Base-by-base conservation (phyloP, 1,140 invertebrate species). In the Cydia pomonella region DNA sequence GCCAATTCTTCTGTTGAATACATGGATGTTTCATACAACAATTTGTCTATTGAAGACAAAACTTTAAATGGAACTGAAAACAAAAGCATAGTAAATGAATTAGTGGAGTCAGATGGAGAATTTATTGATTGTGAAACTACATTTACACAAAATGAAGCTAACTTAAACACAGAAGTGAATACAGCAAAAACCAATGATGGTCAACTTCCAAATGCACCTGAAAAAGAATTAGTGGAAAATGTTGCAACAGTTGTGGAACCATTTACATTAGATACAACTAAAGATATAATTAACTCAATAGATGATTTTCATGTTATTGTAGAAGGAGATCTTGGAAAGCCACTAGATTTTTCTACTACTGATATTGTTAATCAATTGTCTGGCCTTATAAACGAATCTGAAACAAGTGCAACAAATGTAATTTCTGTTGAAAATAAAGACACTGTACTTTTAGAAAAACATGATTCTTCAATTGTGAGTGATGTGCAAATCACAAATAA, bases 111-210 rank as follows among this genome's bases (percentile, higher is more conserved):
- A 16, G 90, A 92, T 74, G 73, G 81, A 81, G 91, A 91, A 73
- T 92, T 92, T 86, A 72, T 88, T 41, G 91, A 92, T 73, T 92
- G 91, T 83, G 90, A 92, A 79, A 86, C 88, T 69, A 91, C 87
- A 76, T 86, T 88, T 77, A 85, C 79, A 16, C 86, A 85, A 63
- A 82, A 76, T 79, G 84, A 84, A 25, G 73, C 10, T 73, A 27
- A n/a, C 16, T 33, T 9, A 27, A 21, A 72, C 41, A 44, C 12
- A 38, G 27, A 69, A 18, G n/a, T 38, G 16, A 21, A 72, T 23
- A 12, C 38, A 23, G 73, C 29, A 18, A 77, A 81, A 78, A 25
- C 72, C 18, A 71, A 64, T 53, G 71, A 80, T 33, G 23, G 21
- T 7, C 62, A 76, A 47, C 18, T 12, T n/a, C 38, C 53, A 4